Percentiles rank a stretch among this genome's conserved stretches.
Conservation (phyloP, 2,888 invertebrate genomes). For the Taphrorychus bicolor region DNA sequence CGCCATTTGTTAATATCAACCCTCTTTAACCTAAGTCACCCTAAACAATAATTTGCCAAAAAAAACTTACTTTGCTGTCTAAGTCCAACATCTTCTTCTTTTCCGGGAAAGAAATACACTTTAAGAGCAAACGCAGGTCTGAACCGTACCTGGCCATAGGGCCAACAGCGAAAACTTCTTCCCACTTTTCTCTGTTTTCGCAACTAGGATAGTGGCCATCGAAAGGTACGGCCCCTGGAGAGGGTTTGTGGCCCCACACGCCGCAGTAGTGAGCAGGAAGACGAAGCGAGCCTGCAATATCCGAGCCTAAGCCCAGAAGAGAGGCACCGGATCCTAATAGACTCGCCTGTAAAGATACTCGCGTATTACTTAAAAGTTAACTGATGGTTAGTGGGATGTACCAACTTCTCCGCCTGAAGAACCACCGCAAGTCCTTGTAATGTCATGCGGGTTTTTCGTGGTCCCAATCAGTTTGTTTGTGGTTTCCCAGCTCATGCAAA, state of each 20-base stretch:
- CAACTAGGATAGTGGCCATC: slow-evolving; percentile 75
- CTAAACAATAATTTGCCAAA: no score
- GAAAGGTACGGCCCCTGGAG: slow-evolving; percentile 70
- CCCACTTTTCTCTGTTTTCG: slow-evolving; percentile 67
- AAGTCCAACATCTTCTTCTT: slow-evolving; percentile 59
- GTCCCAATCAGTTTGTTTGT: slow-evolving; percentile 79
- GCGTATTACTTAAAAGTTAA: neutral
- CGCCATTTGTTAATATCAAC: no score
- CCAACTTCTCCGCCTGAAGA: slow-evolving; percentile 88
- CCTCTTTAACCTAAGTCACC: no score
- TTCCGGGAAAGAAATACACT: slow-evolving; percentile 68
- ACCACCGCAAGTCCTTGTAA: slow-evolving; percentile 78
- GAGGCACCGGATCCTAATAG: slow-evolving; percentile 68
- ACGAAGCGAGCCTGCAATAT: slow-evolving; percentile 88
- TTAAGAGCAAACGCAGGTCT: slow-evolving; percentile 79
- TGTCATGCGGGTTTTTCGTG: slow-evolving; percentile 85
- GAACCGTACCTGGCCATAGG: slow-evolving; percentile 88
- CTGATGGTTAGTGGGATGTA: neutral
- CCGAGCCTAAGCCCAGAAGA: slow-evolving; percentile 84
- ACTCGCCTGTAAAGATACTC: slow-evolving; percentile 67
- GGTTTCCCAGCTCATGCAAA: slow-evolving; percentile 89
- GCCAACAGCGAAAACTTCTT: slow-evolving; percentile 79
- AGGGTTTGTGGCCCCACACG: slow-evolving; percentile 49
- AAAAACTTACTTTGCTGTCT: slow-evolving; percentile 60
- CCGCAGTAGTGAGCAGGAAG: slow-evolving; percentile 91